These are phyloP conservation scores for Perca flavescens DNA, from an alignment of 2,113 vertebrate genomes.

Conservation along the genomic window DNA sequence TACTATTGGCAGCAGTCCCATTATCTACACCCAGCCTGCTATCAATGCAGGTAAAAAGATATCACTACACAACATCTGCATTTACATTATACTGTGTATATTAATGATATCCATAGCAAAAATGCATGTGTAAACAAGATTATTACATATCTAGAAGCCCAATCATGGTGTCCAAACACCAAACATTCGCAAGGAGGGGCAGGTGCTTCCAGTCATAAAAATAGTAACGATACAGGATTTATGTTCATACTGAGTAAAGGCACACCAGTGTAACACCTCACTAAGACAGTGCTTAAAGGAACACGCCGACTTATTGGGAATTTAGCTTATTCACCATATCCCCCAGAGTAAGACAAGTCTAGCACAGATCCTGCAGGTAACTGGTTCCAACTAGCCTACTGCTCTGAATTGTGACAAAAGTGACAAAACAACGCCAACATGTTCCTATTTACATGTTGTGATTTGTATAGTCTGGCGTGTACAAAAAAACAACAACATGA, in stretches of 20 bases:
- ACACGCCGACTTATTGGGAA: no score
- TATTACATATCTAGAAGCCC: background rate
- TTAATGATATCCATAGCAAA: background rate
- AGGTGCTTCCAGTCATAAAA: background rate
- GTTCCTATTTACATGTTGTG: no score
- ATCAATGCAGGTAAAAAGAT: slow-evolving; percentile 80
- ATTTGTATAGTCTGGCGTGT: no score
- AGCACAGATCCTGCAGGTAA: no score
- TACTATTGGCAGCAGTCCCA: slow-evolving; percentile 94
- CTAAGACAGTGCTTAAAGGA: no score
- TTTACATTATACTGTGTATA: background rate
- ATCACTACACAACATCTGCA: background rate
- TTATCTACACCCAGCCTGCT: slow-evolving; percentile 91
- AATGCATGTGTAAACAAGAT: background rate
- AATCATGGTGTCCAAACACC: background rate
- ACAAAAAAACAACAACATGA: no score
- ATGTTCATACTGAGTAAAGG: background rate
- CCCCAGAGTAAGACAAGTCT: no score
- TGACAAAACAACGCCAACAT: no score
- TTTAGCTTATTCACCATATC: no score
- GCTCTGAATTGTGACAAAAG: no score
- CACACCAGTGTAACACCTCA: background rate
- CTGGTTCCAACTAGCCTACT: no score
- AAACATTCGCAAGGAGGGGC: background rate
- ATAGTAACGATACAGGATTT: background rate